phyloP scores from a whole-genome alignment of 2,797 vertebrate genomes.

The Oophaga sylvatica region DNA sequence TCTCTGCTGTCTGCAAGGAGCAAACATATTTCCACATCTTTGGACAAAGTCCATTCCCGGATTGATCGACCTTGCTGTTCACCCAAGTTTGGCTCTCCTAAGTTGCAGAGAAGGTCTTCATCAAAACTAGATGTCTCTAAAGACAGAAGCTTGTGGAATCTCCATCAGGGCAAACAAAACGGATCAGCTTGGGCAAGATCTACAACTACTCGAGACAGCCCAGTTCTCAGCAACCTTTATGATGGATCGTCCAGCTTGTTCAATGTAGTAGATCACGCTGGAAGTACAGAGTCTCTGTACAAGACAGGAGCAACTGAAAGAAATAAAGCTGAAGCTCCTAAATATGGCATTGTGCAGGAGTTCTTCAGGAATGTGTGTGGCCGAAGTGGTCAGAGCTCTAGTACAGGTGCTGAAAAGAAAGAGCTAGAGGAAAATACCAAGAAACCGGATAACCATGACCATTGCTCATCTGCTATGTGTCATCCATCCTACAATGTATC shows the following conservation, averaged over 20 bases:
- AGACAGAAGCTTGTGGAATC: slow-evolving; percentile 94
- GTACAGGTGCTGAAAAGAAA: slow-evolving; percentile 67
- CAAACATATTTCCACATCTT: slow-evolving; percentile 93
- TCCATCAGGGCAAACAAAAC: slow-evolving; percentile 87
- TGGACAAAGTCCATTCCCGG: slow-evolving; percentile 95
- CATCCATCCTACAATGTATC: slow-evolving; percentile 80
- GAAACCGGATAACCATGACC: slow-evolving; percentile 69
- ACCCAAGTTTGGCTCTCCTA: slow-evolving; percentile 94
- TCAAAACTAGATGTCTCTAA: slow-evolving; percentile 87
- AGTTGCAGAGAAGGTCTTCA: slow-evolving; percentile 92
- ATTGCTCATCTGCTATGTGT: slow-evolving; percentile 68
- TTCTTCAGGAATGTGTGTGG: slow-evolving; percentile 90
- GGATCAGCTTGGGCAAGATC: slow-evolving; percentile 98
- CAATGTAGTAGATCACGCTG: slow-evolving; percentile 91
- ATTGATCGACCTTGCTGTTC: slow-evolving; percentile 95
- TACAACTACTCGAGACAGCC: slow-evolving; percentile 96
- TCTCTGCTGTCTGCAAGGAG: slow-evolving; percentile 86
- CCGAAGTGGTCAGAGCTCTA: slow-evolving; percentile 78
- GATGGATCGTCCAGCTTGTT: slow-evolving; percentile 97
- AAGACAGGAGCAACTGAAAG: slow-evolving; percentile 80
- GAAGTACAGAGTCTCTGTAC: slow-evolving; percentile 93
- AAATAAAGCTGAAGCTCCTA: slow-evolving; percentile 79
- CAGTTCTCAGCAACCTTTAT: slow-evolving; percentile 90
- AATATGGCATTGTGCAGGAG: slow-evolving; percentile 90
- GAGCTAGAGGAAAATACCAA: slow-evolving; percentile 76